Evolutionary conservation across 2,888 invertebrate species (phyloP), one percentile per base, ranked within the genome.

Genomic region (Clostera curtula): DNA sequence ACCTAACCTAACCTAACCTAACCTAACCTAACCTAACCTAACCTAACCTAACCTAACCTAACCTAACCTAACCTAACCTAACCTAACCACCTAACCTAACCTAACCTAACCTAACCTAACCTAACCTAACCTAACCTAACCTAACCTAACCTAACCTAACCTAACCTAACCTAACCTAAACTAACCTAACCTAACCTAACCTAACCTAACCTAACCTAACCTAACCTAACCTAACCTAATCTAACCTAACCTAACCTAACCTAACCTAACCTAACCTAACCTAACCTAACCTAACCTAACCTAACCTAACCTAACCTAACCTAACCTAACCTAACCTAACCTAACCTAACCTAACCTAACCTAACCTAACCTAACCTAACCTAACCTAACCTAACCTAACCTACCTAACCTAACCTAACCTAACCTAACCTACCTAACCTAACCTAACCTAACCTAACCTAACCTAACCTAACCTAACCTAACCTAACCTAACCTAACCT

Each of bases 401-500:
- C n/a, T 20, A 29, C 29, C 29, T 29, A 29, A 29, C 29, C 29
- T 29, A 29, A 29, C 29, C 29, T 29, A 29, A 29, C 29, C 29
- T 29, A 30, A 30, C 30, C 30, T 30, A 25, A 30, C 30, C 30
- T 29, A 29, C 24, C 29, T 25, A 25, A 30, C 25, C 30, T 25
- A 25, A 25, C 25, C 30, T 25, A 25, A 29, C 19, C 29, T 21
- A 21, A 29, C 19, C 28, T 18, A 20, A 19, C 8, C 19, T 26
- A 27, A 31, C 26, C 31, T 27, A 20, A 29, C 8, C 25, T 18
- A 17, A 29, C 29, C 29, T 29, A 29, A 29, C 29, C 29, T 29
- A 29, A 29, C 29, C 29, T 33, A 29, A 29, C 33, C 34, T 29
- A 29, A 34, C 34, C 29, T 34, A 29, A 29, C 19, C 19, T 19